A percentile compares a stretch with the other conserved stretches of the same genome.
These are phyloP conservation scores for Emydoidea blandingii DNA, from an alignment of 2,797 vertebrate species.

Conservation along the genomic window DNA sequence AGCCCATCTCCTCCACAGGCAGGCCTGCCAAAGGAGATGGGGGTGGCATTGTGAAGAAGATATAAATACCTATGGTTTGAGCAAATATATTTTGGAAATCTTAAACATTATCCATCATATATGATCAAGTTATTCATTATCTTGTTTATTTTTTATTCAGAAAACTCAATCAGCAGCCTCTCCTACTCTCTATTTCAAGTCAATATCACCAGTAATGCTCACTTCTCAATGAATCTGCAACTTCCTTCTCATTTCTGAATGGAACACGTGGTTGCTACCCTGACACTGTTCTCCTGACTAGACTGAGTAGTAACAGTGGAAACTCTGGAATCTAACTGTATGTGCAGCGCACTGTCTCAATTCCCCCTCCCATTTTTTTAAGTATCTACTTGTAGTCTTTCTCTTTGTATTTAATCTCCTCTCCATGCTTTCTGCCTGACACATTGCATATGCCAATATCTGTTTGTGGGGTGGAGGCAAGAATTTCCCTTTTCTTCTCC, in stretches of 20 bases:
- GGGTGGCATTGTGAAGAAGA: background rate
- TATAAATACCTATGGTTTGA: background rate
- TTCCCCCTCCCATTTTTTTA: background rate
- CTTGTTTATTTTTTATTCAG: background rate
- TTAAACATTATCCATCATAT: background rate
- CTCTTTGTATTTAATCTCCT: background rate
- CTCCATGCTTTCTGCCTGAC: background rate
- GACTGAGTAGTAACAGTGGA: background rate
- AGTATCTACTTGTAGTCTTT: background rate
- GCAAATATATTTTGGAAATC: background rate
- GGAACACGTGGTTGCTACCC: background rate
- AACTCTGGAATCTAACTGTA: background rate
- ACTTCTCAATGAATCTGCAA: background rate
- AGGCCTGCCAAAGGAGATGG: background rate
- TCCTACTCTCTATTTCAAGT: background rate
- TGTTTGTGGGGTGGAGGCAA: background rate
- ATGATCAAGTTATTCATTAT: background rate
- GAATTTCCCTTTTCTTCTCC: background rate
- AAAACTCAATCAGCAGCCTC: background rate
- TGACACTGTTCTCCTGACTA: background rate
- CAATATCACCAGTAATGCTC: background rate
- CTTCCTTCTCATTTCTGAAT: background rate
- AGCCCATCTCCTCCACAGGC: background rate
- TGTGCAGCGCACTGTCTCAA: rapidly evolving
- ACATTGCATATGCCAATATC: background rate